Percentiles rank a stretch among this genome's conserved stretches.
These are phyloP conservation scores for Pecten maximus DNA, from an alignment of 2,888 invertebrate species.

Conservation along the genomic window DNA sequence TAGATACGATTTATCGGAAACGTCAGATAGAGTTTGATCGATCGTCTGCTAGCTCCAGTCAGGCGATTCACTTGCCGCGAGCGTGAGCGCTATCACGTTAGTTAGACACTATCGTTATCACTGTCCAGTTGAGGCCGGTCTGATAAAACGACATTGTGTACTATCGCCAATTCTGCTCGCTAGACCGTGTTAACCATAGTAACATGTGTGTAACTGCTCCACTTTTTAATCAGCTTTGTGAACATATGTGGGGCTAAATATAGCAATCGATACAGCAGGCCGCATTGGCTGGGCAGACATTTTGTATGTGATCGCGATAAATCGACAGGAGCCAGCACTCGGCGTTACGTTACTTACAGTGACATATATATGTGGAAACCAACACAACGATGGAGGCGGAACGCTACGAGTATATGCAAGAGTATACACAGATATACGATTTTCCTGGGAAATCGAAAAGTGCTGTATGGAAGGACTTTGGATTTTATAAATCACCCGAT, in stretches of 20 bases:
- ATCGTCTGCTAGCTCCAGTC: background rate
- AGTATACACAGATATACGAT: conserved; percentile 51
- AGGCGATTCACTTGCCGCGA: conserved; percentile 18
- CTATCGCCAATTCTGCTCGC: background rate
- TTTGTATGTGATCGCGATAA: conserved; percentile 33
- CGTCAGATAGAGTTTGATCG: background rate
- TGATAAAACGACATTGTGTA: background rate
- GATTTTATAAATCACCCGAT: conserved; percentile 61
- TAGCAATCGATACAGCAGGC: background rate
- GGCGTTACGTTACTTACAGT: background rate
- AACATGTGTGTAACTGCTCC: background rate
- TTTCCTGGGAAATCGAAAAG: conserved; percentile 65
- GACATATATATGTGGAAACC: background rate
- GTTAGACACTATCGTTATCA: conserved; percentile 34
- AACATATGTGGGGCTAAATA: conserved; percentile 13
- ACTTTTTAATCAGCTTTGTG: conserved; percentile 33
- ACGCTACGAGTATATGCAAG: background rate
- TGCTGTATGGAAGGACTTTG: conserved; percentile 63
- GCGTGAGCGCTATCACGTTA: background rate
- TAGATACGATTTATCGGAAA: conserved; percentile 32
- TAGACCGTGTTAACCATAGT: conserved; percentile 5
- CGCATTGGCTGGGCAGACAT: background rate
- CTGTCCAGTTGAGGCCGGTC: background rate
- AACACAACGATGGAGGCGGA: background rate
- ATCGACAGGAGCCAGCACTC: background rate